Evolutionary conservation across 30 jellyfish, hydroid and myxozoan species (phyloP), one percentile per base, ranked within the genome.

Genomic region (Morbakka virulenta): DNA sequence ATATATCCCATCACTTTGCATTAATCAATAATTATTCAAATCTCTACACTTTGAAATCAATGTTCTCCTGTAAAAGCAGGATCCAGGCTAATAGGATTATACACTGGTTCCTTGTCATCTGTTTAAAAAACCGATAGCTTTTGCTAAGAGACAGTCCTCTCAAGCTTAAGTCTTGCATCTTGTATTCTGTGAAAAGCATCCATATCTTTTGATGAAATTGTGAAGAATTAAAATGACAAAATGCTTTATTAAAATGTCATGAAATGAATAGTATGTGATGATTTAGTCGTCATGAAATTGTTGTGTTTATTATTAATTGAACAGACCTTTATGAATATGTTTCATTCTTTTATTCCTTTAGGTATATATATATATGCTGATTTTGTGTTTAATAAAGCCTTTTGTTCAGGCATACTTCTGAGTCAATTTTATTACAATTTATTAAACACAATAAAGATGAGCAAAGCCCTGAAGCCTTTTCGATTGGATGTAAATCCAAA

Each of bases 81-180:
- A 2, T 62, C 87, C n/a, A 26, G 20, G 63, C 87, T 76, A 23
- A 36, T 61, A 25, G n/a, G n/a, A n/a, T n/a, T n/a, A n/a, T n/a
- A n/a, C n/a, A n/a, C n/a, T n/a, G 36, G 72, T 36, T 61, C 28
- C 25, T 61, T 35, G 35, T 20, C 22, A 23, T 12, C 21, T 81
- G 85, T 52, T 26, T 28, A 51, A 74, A 49, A 32, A 50, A 50
- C 51, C 53, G 85, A 28, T 17, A 26, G 24, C 53, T 26, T 24
- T 81, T 79, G 64, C 24, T 89, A 88, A 1, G 94, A 82, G n/a
- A 69, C 52, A 23, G 91, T 68, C 41, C 28, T 50, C 12, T 50
- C 89, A 30, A 9, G 32, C 1, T 62, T 35, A 32, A 26, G 63
- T 63, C 87, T 23, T 61, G 53, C 21, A 4, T 61, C 0, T 1